A percentile compares a stretch with the other conserved stretches of the same genome.
phyloP scores from a whole-genome alignment of 2,113 vertebrate species.

The Amazona guildingii region DNA sequence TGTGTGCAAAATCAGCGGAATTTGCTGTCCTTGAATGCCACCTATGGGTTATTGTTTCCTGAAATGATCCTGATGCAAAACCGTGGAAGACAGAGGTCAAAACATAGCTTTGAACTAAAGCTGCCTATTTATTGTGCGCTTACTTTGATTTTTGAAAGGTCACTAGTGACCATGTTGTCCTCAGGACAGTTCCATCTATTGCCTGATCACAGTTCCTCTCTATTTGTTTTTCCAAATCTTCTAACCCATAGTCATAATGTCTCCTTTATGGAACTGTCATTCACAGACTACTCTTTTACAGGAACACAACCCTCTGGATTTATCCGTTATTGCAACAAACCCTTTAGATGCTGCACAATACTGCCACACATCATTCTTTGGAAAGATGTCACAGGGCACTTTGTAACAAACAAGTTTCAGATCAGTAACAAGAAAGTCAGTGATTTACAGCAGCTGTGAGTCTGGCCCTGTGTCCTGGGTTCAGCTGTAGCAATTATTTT shows the following conservation, averaged over 20 bases:
- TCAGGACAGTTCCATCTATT: neutral
- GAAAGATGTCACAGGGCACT: neutral
- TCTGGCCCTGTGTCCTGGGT: neutral
- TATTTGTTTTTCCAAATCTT: neutral
- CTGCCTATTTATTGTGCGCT: neutral
- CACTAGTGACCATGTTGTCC: neutral
- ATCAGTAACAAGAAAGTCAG: neutral
- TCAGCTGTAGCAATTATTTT: neutral
- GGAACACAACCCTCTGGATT: neutral
- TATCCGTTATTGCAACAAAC: neutral
- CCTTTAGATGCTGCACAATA: neutral
- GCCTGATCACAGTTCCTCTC: neutral
- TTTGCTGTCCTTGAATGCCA: slow-evolving; percentile 64
- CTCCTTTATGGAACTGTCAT: neutral
- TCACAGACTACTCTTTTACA: neutral
- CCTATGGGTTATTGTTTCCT: slow-evolving; percentile 48
- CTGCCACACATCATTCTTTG: neutral
- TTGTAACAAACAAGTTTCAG: neutral
- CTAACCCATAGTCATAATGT: neutral
- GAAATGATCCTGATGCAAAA: neutral
- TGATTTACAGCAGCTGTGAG: neutral
- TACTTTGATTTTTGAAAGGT: neutral
- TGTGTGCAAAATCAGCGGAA: neutral
- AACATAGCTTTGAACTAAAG: neutral
- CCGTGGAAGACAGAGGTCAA: neutral